phyloP scores from a whole-genome alignment of 2,797 vertebrate species.

The Artibeus lituratus region DNA sequence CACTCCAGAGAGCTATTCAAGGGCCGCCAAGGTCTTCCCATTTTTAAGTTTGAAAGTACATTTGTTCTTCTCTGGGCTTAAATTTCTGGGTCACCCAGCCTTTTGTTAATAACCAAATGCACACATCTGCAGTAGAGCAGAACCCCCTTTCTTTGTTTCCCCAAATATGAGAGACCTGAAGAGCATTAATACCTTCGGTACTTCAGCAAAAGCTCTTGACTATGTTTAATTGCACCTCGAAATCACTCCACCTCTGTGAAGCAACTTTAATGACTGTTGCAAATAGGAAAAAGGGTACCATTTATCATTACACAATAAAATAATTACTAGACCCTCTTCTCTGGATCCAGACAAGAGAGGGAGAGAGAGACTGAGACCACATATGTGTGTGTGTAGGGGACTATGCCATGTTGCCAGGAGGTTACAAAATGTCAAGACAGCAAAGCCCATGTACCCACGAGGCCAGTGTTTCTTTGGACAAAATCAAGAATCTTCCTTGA shows the following conservation, averaged over 20 bases:
- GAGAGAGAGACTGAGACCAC: background rate
- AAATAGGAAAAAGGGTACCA: constrained; percentile 6
- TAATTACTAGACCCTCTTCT: background rate
- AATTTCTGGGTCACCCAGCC: constrained; percentile 52
- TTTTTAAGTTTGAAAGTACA: constrained; percentile 52
- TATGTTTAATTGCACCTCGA: background rate
- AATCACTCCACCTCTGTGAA: background rate
- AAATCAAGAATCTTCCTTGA: constrained; percentile 57
- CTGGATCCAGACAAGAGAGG: background rate
- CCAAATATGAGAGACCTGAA: background rate
- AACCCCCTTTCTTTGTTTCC: background rate
- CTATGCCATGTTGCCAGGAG: background rate
- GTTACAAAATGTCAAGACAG: constrained; percentile 29
- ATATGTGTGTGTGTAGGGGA: background rate
- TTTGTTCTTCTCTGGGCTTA: constrained; percentile 64
- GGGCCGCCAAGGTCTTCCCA: constrained; percentile 44
- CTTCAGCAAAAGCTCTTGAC: background rate
- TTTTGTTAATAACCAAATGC: constrained; percentile 55
- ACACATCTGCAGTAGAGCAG: background rate
- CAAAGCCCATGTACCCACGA: background rate
- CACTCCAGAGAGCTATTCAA: constrained; percentile 60
- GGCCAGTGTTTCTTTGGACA: constrained; percentile 17
- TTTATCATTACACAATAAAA: constrained; percentile 13
- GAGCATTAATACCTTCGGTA: background rate
- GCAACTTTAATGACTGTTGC: background rate